Evolutionary conservation across 2,888 invertebrate species (phyloP).

Genomic region (Macrophya annulata): DNA sequence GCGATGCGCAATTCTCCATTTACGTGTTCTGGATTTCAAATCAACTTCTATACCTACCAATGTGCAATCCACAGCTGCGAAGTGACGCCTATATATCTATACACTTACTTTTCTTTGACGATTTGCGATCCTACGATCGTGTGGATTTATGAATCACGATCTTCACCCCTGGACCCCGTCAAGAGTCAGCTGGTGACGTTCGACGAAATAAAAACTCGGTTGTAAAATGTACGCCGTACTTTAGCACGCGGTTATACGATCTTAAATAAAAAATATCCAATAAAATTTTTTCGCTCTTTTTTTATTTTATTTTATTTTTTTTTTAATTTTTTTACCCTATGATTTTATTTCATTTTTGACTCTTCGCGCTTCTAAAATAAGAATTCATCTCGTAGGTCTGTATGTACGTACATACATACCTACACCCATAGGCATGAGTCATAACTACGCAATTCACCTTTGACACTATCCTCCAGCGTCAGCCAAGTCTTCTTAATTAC

Average conservation of each 20-base stretch:
- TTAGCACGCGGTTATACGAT: constrained; percentile 26
- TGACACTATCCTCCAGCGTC: background rate
- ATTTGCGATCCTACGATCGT: constrained; percentile 4
- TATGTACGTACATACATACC: too few species aligned
- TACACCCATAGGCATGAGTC: background rate
- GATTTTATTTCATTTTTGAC: background rate
- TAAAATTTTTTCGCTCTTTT: background rate
- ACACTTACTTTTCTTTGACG: background rate
- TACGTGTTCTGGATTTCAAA: constrained; percentile 59
- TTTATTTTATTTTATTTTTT: background rate
- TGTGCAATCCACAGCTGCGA: constrained; percentile 10
- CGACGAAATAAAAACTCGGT: constrained; percentile 6
- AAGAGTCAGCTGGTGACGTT: constrained; percentile 17
- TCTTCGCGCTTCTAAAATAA: background rate
- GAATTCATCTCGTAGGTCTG: background rate
- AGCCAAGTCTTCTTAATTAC: constrained; percentile 28
- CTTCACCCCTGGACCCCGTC: background rate
- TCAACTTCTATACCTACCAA: background rate
- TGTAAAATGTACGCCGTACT: background rate
- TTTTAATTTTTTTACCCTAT: too few species aligned
- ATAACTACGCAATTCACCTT: background rate
- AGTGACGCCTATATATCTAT: background rate
- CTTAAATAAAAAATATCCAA: constrained; percentile 18
- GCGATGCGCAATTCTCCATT: constrained; percentile 26
- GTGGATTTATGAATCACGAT: constrained; percentile 3